Conservation (phyloP, 1,140 invertebrate species). For the Diachasmimorpha longicaudata region DNA sequence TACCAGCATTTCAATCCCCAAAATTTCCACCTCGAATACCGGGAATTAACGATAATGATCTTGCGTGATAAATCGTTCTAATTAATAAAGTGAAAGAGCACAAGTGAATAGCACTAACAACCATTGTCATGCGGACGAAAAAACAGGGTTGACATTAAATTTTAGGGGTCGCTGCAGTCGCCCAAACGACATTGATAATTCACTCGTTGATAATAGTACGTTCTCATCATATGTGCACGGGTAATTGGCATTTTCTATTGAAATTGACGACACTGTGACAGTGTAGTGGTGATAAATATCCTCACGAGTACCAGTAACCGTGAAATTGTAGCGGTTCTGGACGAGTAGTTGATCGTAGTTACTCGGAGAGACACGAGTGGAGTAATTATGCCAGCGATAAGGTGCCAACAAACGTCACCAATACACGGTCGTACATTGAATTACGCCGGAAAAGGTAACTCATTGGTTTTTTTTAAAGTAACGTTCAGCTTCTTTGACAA, state of each 20-base stretch:
- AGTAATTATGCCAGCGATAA: constrained; percentile 7
- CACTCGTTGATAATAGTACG: background rate
- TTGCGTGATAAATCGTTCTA: background rate
- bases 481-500: background rate
- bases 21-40: background rate
- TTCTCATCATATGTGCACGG: background rate
- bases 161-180: background rate
- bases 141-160: background rate
- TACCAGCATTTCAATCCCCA: background rate
- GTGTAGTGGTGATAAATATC: background rate
- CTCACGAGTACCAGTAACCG: background rate
- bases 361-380: background rate
- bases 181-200: background rate
- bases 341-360: background rate
- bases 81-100: too few relatives aligned
- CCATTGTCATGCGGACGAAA: too few relatives aligned
- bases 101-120: too few relatives aligned
- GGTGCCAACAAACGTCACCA: background rate
- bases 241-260: background rate
- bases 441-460: constrained; percentile 1
- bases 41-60: background rate
- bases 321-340: background rate
- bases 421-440: background rate
- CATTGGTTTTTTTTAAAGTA: background rate
- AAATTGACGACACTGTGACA: background rate